Conservation (phyloP, 2,113 vertebrate species). For the Catagonus wagneri region DNA sequence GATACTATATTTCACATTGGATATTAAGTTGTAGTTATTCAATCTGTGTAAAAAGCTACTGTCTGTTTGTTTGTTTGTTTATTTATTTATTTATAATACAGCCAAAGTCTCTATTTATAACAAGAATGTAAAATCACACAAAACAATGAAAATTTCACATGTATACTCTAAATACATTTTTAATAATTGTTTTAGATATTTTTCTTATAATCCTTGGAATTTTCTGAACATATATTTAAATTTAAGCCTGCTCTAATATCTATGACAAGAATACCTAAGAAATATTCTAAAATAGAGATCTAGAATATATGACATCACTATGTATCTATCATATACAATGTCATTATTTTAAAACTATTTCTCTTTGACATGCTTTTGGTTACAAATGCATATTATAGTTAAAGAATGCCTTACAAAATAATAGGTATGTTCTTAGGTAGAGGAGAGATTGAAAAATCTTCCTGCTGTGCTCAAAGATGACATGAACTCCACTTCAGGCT, state of each 20-base stretch:
- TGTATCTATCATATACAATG: background rate
- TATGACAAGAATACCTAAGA: background rate
- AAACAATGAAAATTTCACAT: background rate
- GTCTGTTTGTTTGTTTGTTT: background rate
- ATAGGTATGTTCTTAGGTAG: background rate
- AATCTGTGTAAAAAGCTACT: background rate
- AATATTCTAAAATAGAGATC: background rate
- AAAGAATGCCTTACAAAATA: constrained; percentile 7
- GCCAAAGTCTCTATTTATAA: background rate
- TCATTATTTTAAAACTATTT: background rate
- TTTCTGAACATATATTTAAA: background rate
- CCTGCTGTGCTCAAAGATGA: background rate
- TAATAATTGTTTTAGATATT: background rate
- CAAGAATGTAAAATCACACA: background rate
- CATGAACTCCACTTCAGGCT: background rate
- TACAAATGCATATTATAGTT: background rate
- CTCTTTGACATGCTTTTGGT: background rate
- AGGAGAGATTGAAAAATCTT: background rate
- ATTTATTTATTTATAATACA: background rate
- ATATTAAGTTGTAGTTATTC: background rate
- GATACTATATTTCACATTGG: background rate
- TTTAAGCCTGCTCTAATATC: background rate
- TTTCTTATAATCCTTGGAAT: background rate
- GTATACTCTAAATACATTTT: background rate
- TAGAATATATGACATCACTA: background rate